phyloP scores from a whole-genome alignment of 2,888 invertebrate species.

The Acanthosepion esculentum region DNA sequence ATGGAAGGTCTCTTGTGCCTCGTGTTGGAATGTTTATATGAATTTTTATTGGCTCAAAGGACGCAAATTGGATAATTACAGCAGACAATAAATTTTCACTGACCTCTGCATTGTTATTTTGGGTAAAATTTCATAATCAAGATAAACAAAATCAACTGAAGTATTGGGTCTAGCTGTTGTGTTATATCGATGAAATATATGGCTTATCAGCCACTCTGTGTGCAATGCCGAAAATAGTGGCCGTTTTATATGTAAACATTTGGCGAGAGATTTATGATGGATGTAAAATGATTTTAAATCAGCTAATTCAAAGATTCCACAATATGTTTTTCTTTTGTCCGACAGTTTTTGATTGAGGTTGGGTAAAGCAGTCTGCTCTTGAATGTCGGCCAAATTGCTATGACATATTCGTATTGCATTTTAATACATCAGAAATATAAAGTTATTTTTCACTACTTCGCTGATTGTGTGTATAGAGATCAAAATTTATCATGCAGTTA shows the following conservation, averaged over 20 bases:
- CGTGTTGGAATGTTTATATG: background rate
- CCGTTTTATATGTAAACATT: background rate
- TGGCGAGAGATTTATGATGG: background rate
- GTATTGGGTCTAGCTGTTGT: background rate
- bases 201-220: background rate
- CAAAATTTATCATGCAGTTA: no score
- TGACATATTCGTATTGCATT: background rate
- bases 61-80: background rate
- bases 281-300: background rate
- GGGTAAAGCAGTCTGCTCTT: background rate
- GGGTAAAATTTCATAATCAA: background rate
- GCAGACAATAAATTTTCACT: background rate
- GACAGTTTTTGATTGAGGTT: background rate
- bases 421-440: background rate
- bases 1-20: background rate
- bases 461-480: no score
- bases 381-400: background rate
- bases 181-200: background rate
- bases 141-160: background rate
- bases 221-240: background rate
- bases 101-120: background rate
- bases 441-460: no score
- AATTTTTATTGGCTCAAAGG: background rate
- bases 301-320: background rate
- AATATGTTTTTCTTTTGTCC: background rate